phyloP scores from a whole-genome alignment of 2,888 invertebrate species.

The Arctia plantaginis region DNA sequence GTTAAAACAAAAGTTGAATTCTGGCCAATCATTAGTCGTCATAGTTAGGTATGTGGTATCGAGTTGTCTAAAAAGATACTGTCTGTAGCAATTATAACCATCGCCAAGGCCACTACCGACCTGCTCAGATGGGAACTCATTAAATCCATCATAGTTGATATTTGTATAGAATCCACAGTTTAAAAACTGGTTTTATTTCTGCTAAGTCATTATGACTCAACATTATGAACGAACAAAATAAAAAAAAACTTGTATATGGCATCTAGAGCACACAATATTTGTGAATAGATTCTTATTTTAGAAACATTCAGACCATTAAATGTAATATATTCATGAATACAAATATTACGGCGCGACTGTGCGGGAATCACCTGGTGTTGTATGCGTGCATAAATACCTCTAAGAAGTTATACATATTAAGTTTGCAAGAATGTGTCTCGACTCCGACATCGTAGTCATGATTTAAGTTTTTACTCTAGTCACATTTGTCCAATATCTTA shows the following conservation, averaged over 20 bases:
- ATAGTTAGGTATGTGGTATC: background rate
- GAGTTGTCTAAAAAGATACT: background rate
- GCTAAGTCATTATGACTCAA: conserved; percentile 13
- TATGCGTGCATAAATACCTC: background rate
- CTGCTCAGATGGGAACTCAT: background rate
- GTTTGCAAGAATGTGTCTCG: background rate
- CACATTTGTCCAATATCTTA: background rate
- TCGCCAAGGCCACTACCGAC: conserved; percentile 4
- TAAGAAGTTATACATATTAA: too few species aligned
- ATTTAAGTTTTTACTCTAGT: background rate
- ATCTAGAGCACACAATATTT: background rate
- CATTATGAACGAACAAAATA: background rate
- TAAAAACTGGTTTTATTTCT: conserved; percentile 9
- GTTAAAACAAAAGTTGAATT: too few species aligned
- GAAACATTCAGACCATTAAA: background rate
- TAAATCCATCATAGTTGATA: background rate
- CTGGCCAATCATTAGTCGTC: background rate
- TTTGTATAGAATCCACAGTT: conserved; percentile 4
- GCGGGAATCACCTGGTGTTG: background rate
- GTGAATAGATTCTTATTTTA: background rate
- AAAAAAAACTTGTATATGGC: background rate
- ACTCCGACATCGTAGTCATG: too few species aligned
- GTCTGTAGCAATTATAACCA: background rate
- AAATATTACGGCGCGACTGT: background rate
- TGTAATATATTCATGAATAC: background rate